A percentile compares a stretch with the other conserved stretches of the same genome.
Conservation (phyloP, 2,888 invertebrate species). For the Oxycera nigricornis region DNA sequence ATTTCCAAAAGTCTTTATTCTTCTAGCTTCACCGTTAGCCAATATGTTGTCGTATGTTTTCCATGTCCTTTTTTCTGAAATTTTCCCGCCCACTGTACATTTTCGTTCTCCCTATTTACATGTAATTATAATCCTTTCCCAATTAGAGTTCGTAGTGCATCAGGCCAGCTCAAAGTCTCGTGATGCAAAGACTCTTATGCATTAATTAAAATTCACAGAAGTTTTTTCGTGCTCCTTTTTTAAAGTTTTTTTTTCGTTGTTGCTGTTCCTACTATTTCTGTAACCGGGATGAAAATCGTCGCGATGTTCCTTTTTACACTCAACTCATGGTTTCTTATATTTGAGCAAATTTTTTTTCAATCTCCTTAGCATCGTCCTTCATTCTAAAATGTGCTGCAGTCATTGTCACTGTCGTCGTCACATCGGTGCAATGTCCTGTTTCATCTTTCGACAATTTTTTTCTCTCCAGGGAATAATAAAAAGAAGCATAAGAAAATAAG, state of each 20-base stretch:
- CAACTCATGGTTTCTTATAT: not conserved
- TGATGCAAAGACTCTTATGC: conserved; percentile 8
- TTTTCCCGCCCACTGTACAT: not conserved
- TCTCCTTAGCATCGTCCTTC: not conserved
- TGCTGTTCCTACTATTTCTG: not conserved
- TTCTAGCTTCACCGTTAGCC: too few relatives aligned
- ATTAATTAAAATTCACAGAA: conserved; percentile 34
- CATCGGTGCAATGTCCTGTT: conserved; percentile 11
- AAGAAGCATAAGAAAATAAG: not conserved
- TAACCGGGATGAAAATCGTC: not conserved
- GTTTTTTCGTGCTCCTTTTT: not conserved
- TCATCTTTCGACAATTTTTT: not conserved
- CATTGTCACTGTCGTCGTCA: not conserved
- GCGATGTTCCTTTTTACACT: not conserved
- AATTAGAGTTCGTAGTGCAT: conserved; percentile 34
- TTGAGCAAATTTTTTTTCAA: not conserved
- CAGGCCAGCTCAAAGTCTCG: not conserved
- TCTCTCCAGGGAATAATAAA: not conserved
- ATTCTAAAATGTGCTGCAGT: not conserved
- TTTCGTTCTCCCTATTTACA: conserved; percentile 14
- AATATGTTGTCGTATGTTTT: too few relatives aligned
- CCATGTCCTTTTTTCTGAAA: too few relatives aligned
- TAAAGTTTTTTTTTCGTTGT: not conserved
- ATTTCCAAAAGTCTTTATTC: too few relatives aligned
- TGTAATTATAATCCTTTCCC: conserved; percentile 39